These are phyloP conservation scores for Philaenus spumarius DNA, from an alignment of 1,140 invertebrate genomes.

Conservation along the genomic window DNA sequence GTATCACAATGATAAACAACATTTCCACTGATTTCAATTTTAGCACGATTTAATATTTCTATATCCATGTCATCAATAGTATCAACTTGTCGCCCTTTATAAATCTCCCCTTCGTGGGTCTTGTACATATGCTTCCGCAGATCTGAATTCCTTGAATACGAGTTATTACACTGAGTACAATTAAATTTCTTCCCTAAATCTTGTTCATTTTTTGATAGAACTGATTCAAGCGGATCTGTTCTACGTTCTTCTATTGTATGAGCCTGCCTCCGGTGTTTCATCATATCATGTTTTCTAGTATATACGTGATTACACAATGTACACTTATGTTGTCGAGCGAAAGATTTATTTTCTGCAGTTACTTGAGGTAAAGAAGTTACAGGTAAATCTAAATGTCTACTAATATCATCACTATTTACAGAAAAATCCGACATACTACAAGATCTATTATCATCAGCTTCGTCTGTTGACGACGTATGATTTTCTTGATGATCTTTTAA, in stretches of 20 bases:
- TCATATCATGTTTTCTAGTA: neutral
- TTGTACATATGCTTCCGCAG: slow-evolving; percentile 34
- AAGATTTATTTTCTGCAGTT: neutral
- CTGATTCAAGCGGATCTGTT: neutral
- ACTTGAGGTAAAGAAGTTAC: neutral
- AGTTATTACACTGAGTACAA: slow-evolving; percentile 36
- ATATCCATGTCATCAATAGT: slow-evolving; percentile 34
- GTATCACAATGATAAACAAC: slow-evolving; percentile 40
- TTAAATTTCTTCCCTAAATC: slow-evolving; percentile 24
- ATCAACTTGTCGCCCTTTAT: slow-evolving; percentile 13
- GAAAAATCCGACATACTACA: neutral
- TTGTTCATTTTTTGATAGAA: neutral
- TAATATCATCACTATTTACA: neutral
- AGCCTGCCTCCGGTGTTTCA: neutral
- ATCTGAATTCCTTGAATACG: slow-evolving; percentile 32
- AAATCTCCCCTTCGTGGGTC: slow-evolving; percentile 5
- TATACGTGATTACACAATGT: neutral
- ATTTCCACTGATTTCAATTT: slow-evolving; percentile 41
- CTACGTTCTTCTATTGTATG: neutral
- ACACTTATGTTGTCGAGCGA: neutral
- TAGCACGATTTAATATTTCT: slow-evolving; percentile 39
- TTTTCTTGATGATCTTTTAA: no score
- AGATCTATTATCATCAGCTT: no score
- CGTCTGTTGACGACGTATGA: no score
- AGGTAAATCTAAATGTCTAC: neutral